Evolutionary conservation across 1,140 invertebrate genomes (phyloP).

Genomic region (Lordiphosa mommai): DNA sequence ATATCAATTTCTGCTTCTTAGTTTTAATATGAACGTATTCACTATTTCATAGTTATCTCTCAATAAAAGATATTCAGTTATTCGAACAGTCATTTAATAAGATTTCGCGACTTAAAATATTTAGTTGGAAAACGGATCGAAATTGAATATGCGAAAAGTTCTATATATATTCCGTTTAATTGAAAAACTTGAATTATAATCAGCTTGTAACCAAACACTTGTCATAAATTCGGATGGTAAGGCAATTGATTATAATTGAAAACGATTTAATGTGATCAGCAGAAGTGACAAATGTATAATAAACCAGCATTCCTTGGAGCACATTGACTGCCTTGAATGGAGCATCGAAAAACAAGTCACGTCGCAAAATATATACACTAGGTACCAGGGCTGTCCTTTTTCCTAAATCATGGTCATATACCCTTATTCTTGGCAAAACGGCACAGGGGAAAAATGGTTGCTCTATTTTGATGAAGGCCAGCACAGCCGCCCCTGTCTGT

Average conservation of each 20-base stretch:
- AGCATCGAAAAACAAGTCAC: constrained; percentile 62
- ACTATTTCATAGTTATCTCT: too few relatives aligned
- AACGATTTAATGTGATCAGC: constrained; percentile 51
- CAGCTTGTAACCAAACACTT: too few relatives aligned
- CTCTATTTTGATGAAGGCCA: constrained; percentile 53
- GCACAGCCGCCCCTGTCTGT: constrained; percentile 30
- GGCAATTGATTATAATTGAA: constrained; percentile 72
- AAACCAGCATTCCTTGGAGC: constrained; percentile 12
- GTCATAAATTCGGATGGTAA: constrained; percentile 43
- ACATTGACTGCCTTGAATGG: constrained; percentile 48
- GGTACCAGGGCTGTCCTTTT: background rate
- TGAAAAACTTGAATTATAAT: too few relatives aligned
- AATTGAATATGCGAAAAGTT: too few relatives aligned
- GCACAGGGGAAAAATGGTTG: constrained; percentile 35
- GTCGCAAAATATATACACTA: constrained; percentile 60
- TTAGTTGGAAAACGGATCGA: too few relatives aligned
- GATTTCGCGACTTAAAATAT: too few relatives aligned
- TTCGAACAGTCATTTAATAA: too few relatives aligned
- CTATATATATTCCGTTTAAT: too few relatives aligned
- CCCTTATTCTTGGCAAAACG: background rate
- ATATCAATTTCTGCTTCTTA: too few relatives aligned
- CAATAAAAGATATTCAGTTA: too few relatives aligned
- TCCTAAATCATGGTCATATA: background rate
- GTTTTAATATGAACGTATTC: too few relatives aligned
- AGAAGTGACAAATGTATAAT: constrained; percentile 27